Conservation (phyloP, 2,888 invertebrate genomes). For the Physocephala rufipes region DNA sequence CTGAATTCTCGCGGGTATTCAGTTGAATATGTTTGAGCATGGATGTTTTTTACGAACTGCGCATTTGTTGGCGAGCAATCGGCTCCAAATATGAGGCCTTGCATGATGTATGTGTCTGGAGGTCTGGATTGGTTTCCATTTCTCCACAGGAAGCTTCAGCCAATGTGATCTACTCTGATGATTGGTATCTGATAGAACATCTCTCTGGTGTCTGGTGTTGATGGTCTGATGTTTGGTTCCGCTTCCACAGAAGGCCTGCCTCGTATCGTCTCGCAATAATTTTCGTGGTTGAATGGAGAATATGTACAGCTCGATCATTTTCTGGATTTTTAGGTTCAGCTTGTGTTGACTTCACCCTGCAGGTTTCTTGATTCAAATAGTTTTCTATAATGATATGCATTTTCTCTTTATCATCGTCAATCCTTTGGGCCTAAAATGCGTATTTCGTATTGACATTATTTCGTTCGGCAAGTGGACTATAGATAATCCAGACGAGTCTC, state of each 20-base stretch:
- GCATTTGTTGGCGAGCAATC: constrained; percentile 8
- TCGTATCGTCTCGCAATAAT: background rate
- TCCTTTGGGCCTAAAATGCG: background rate
- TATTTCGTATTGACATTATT: background rate
- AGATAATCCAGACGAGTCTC: background rate
- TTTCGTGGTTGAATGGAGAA: background rate
- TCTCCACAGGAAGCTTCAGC: constrained; percentile 7
- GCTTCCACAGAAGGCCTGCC: background rate
- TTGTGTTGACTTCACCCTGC: background rate
- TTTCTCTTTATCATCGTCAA: background rate
- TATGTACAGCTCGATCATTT: background rate
- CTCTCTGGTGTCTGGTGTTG: background rate
- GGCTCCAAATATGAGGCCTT: constrained; percentile 4
- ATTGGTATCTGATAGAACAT: constrained; percentile 3
- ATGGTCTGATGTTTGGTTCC: background rate
- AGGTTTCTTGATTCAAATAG: background rate
- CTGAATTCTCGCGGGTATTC: background rate
- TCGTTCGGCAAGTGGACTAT: background rate
- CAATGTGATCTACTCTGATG: background rate
- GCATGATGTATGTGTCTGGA: background rate
- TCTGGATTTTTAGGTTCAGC: background rate
- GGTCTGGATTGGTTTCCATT: background rate
- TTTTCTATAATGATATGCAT: background rate
- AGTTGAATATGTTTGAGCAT: background rate
- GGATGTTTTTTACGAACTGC: background rate